Evolutionary conservation across 2,113 vertebrate species (phyloP).

Genomic region (Aptenodytes patagonicus): DNA sequence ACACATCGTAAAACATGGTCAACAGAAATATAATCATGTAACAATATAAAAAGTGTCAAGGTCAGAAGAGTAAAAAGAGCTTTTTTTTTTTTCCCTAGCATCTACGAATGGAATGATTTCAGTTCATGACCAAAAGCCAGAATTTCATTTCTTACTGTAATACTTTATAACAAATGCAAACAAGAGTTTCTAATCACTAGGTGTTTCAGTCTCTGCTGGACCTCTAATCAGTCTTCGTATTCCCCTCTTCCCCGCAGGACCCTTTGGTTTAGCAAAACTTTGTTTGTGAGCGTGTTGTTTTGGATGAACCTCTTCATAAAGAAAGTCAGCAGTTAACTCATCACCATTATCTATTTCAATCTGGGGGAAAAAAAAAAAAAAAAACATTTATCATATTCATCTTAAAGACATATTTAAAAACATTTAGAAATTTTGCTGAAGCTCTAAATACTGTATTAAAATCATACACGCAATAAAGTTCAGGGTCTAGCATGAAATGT

Average conservation of each 20-base stretch:
- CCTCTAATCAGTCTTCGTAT: conserved; percentile 88
- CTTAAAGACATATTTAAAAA: neutral
- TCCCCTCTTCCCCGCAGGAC: conserved; percentile 90
- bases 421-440: neutral
- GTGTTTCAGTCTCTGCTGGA: conserved; percentile 81
- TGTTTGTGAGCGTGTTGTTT: conserved; percentile 96
- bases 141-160: conserved; percentile 31
- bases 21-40: conserved; percentile 14
- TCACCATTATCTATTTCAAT: conserved; percentile 95
- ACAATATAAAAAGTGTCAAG: conserved; percentile 21
- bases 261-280: conserved; percentile 93
- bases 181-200: conserved; percentile 70
- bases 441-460: neutral
- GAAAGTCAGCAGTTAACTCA: conserved; percentile 90
- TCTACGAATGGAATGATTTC: conserved; percentile 71
- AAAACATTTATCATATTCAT: neutral
- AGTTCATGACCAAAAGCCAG: conserved; percentile 65
- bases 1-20: neutral
- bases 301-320: conserved; percentile 97
- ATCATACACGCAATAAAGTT: neutral
- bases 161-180: neutral
- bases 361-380: conserved; percentile 67
- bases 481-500: neutral
- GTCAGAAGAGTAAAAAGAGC: conserved; percentile 33
- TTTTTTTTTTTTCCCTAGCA: neutral